Evolutionary conservation across 2,888 invertebrate genomes (phyloP).

Genomic region (Noctua comes): DNA sequence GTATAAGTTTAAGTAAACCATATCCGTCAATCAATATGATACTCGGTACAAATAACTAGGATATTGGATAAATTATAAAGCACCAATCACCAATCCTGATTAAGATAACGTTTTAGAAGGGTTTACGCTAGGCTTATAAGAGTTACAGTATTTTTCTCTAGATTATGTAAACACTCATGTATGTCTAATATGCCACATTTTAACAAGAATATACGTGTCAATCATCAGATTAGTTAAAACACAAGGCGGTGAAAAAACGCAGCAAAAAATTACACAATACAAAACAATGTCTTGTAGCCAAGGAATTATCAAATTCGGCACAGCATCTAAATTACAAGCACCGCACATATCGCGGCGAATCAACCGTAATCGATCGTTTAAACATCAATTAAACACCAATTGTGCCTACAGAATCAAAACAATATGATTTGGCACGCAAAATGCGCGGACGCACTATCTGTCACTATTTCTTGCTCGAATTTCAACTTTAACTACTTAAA

Average conservation of each 20-base stretch:
- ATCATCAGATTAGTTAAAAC: conserved; percentile 19
- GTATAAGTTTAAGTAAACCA: too few species aligned
- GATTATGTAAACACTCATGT: not conserved
- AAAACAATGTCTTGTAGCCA: conserved; percentile 37
- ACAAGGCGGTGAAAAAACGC: conserved; percentile 31
- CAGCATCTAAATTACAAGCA: conserved; percentile 72
- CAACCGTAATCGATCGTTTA: conserved; percentile 67
- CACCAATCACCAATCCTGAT: not conserved
- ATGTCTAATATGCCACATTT: not conserved
- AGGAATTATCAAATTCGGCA: conserved; percentile 72
- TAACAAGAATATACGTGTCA: conserved; percentile 26
- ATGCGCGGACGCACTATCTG: conserved; percentile 72
- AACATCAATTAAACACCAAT: conserved; percentile 82
- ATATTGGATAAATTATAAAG: not conserved
- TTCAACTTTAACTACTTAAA: conserved; percentile 14
- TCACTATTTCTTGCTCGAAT: conserved; percentile 36
- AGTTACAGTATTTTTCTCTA: not conserved
- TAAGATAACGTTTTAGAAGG: not conserved
- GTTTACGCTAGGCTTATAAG: not conserved
- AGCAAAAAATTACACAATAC: conserved; percentile 40
- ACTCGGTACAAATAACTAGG: not conserved
- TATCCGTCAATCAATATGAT: not conserved
- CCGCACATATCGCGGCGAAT: conserved; percentile 71
- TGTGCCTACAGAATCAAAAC: conserved; percentile 77
- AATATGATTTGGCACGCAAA: conserved; percentile 84